These are phyloP conservation scores for Pungitius pungitius DNA, from an alignment of 2,113 vertebrate genomes.

Conservation along the genomic window DNA sequence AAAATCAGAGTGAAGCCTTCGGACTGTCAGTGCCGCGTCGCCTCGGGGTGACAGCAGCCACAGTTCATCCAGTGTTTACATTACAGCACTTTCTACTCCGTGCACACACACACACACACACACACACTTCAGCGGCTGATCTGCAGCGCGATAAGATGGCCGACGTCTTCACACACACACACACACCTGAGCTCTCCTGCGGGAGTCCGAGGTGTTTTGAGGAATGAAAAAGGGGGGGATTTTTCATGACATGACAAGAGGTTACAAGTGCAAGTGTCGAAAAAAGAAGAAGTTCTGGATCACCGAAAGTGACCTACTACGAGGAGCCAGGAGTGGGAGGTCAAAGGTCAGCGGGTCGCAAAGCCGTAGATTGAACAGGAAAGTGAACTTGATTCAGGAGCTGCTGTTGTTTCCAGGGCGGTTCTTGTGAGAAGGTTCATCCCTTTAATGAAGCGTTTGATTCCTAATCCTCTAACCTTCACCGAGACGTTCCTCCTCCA, in stretches of 20 bases:
- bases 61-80: constrained; percentile 67
- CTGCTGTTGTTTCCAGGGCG: not conserved
- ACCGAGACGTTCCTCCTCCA: not conserved
- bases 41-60: constrained; percentile 58
- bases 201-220: constrained; percentile 1
- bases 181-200: constrained; percentile 8
- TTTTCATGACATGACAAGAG: not conserved
- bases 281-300: not conserved
- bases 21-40: constrained; percentile 45
- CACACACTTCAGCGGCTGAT: constrained; percentile 37
- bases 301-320: not conserved
- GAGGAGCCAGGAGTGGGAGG: not conserved
- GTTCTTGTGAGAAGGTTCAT: not conserved
- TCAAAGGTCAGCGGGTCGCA: constrained; percentile 22
- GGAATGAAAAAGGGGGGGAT: not conserved
- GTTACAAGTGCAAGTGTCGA: not conserved
- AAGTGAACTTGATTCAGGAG: not conserved
- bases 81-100: constrained; percentile 60
- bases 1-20: constrained; percentile 57
- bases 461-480: not conserved
- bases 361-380: not conserved
- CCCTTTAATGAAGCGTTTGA: not conserved
- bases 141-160: constrained; percentile 33
- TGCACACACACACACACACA: constrained; percentile 21
- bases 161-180: constrained; percentile 4